phyloP scores from a whole-genome alignment of 2,797 vertebrate species.

The Eutrigla gurnardus region DNA sequence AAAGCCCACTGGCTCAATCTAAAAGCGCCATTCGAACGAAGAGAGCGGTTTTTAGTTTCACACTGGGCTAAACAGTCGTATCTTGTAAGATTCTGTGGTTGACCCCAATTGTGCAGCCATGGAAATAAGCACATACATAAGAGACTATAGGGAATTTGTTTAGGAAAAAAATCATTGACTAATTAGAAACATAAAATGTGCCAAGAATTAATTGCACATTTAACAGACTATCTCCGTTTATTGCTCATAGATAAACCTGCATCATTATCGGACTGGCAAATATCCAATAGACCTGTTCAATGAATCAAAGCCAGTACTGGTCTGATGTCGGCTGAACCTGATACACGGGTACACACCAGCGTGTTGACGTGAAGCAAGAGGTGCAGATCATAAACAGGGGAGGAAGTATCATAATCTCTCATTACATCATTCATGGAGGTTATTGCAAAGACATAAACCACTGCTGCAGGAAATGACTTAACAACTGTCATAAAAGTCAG shows the following conservation, averaged over 20 bases:
- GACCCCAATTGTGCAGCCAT: background rate
- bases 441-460: constrained; percentile 81
- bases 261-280: constrained; percentile 24
- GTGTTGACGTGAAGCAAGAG: constrained; percentile 61
- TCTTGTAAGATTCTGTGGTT: background rate
- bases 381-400: constrained; percentile 74
- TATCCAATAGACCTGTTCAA: constrained; percentile 28
- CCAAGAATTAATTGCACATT: constrained; percentile 37
- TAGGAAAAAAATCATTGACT: constrained; percentile 15
- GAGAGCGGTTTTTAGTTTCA: too few species aligned
- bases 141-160: background rate
- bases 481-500: constrained; percentile 84
- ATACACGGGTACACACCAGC: constrained; percentile 10
- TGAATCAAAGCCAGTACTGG: constrained; percentile 19
- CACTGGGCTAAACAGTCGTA: too few species aligned
- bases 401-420: constrained; percentile 81
- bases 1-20: background rate
- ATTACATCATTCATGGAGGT: constrained; percentile 82
- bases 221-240: constrained; percentile 30
- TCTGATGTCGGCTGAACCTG: constrained; percentile 38
- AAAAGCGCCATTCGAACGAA: background rate
- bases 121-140: background rate
- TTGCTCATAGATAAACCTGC: constrained; percentile 15
- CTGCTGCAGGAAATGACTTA: constrained; percentile 83
- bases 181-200: constrained; percentile 22